phyloP scores from a whole-genome alignment of 1,140 invertebrate genomes.

The Zelostemma sp. region DNA sequence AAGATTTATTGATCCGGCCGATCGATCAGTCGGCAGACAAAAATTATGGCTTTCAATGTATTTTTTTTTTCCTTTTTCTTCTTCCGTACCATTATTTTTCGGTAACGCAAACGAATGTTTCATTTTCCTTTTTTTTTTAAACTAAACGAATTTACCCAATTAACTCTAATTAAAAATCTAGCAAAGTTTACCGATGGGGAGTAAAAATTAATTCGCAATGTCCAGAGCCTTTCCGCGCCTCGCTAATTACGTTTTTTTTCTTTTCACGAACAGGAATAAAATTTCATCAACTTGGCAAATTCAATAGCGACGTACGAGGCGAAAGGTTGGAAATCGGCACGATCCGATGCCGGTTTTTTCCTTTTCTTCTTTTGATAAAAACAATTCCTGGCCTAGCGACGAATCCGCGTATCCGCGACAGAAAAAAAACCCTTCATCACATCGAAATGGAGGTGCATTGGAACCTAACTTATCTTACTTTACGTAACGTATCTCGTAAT shows the following conservation, averaged over 20 bases:
- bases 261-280: too few species aligned
- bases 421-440: slow-evolving; percentile 39
- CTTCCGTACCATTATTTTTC: slow-evolving; percentile 3
- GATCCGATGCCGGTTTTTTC: neutral
- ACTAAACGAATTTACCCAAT: slow-evolving; percentile 28
- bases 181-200: slow-evolving; percentile 10
- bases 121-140: slow-evolving; percentile 2
- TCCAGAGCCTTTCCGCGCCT: too few species aligned
- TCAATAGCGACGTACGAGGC: too few species aligned
- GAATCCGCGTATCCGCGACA: slow-evolving; percentile 40
- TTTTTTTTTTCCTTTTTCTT: slow-evolving; percentile 24
- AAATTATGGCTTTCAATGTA: slow-evolving; percentile 22
- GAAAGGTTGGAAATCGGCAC: too few species aligned
- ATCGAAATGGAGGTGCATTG: slow-evolving; percentile 46
- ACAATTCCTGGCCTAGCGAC: slow-evolving; percentile 4
- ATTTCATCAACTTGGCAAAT: too few species aligned
- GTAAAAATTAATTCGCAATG: too few species aligned
- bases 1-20: slow-evolving; percentile 31
- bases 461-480: slow-evolving; percentile 56
- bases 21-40: slow-evolving; percentile 20
- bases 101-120: slow-evolving; percentile 9
- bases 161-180: slow-evolving; percentile 20
- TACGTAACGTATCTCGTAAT: slow-evolving; percentile 56
- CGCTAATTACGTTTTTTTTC: too few species aligned
- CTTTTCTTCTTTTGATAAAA: too few species aligned